A percentile compares a stretch with the other conserved stretches of the same genome.
Conservation (phyloP, 1,140 invertebrate genomes). For the Trichonephila inaurata region DNA sequence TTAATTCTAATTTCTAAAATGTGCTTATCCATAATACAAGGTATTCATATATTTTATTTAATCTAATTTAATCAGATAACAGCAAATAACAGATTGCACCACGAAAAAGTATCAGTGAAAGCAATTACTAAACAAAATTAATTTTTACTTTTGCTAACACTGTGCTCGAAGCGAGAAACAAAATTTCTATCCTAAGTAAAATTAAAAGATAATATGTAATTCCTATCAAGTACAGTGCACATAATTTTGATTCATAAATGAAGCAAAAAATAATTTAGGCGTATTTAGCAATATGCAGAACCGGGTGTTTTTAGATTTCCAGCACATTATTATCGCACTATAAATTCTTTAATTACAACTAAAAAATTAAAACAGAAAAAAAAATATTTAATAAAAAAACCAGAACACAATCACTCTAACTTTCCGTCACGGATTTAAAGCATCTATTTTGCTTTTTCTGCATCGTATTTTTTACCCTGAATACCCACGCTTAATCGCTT, state of each 20-base stretch:
- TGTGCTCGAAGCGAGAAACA: background rate
- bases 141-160: background rate
- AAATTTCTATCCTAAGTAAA: background rate
- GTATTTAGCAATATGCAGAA: background rate
- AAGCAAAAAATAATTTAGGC: constrained; percentile 42
- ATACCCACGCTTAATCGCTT: constrained; percentile 60
- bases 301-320: constrained; percentile 13
- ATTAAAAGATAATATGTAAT: constrained; percentile 37
- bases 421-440: constrained; percentile 68
- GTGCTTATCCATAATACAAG: background rate
- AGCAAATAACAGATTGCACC: constrained; percentile 2
- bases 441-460: constrained; percentile 24
- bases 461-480: constrained; percentile 22
- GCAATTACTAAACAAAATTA: constrained; percentile 16
- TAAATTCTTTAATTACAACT: constrained; percentile 72
- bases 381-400: constrained; percentile 19
- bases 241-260: constrained; percentile 50
- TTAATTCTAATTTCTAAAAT: background rate
- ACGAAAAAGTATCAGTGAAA: constrained; percentile 13
- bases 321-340: constrained; percentile 61
- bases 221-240: background rate
- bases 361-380: constrained; percentile 51
- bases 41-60: background rate
- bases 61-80: background rate
- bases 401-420: constrained; percentile 63